Evolutionary conservation across 2,888 invertebrate genomes (phyloP).

Genomic region (Amblyteles armatorius): DNA sequence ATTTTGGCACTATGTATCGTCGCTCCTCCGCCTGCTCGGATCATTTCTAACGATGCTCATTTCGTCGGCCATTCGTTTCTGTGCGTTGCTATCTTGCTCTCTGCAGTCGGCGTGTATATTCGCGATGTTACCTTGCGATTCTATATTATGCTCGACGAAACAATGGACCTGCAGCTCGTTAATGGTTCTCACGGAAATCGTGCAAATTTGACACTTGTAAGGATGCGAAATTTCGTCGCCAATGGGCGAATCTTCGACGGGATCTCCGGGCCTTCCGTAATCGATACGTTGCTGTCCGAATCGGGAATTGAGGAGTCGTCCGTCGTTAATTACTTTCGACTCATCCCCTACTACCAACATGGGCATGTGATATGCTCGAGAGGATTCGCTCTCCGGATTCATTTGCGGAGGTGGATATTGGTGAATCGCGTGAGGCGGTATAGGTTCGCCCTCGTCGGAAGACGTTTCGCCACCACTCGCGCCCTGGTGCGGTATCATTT

Average conservation of each 20-base stretch:
- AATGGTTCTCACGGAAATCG: slow-evolving; percentile 76
- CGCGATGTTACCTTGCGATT: slow-evolving; percentile 72
- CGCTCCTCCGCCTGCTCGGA: slow-evolving; percentile 86
- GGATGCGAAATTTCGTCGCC: slow-evolving; percentile 68
- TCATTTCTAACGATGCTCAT: slow-evolving; percentile 83
- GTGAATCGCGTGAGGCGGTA: slow-evolving; percentile 76
- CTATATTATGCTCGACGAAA: slow-evolving; percentile 80
- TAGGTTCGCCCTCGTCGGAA: slow-evolving; percentile 86
- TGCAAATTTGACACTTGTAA: slow-evolving; percentile 80
- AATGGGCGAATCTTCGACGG: slow-evolving; percentile 53
- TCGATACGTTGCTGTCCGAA: slow-evolving; percentile 71
- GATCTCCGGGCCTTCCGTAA: slow-evolving; percentile 57
- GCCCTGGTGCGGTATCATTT: slow-evolving; percentile 80
- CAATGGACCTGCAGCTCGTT: slow-evolving; percentile 80
- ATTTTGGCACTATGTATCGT: slow-evolving; percentile 89
- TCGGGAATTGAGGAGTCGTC: slow-evolving; percentile 70
- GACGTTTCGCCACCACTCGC: slow-evolving; percentile 86
- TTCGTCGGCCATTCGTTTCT: slow-evolving; percentile 84
- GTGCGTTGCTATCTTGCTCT: slow-evolving; percentile 84
- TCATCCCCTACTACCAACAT: slow-evolving; percentile 72
- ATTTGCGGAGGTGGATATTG: slow-evolving; percentile 70
- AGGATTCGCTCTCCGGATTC: slow-evolving; percentile 70
- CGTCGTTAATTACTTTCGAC: slow-evolving; percentile 72
- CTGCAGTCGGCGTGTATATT: slow-evolving; percentile 63
- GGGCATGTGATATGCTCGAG: slow-evolving; percentile 78